Base-by-base conservation (phyloP, 1,140 invertebrate genomes). In the Drosophila teissieri region DNA sequence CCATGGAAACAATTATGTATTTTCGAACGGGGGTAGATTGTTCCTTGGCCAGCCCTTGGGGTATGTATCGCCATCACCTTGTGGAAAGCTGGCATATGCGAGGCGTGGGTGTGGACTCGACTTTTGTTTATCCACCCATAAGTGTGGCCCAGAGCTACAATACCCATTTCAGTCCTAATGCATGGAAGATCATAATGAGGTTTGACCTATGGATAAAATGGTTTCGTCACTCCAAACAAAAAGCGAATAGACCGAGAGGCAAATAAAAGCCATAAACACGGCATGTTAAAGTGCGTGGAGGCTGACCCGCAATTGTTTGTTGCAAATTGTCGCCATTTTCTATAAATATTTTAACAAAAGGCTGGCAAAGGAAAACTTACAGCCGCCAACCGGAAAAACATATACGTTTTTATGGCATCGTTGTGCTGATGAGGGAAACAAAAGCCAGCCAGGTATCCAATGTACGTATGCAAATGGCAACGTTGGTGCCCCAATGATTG, bases 1-100 rank as follows among this genome's bases (percentile, higher is more conserved):
- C 61, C 70, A 82, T 72, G 72, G 63, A 88, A 86, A 82, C 82
- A 85, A 85, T 88, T 88, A 85, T 88, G 61, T 75, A 65, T 74
- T 73, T 82, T 42, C 10, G 49, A 42, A 39, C 37, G 42, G 27
- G 61, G 74, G 62, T 88, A 68, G 78, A 52, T 76, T 88, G 82
- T 78, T 46, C 51, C 54, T 58, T 34, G 54, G 17, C 4, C 11
- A 40, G 37, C 34, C 51, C 73, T 63, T 34, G 17, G 70, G 69
- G 46, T 42, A 31, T 19, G 2, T 19, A 19, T 19, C 19, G 2
- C 19, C 19, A 19, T 19, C 15, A 72, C 46, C 57, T 62, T 65
- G 61, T 48, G 48, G 75, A 78, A 56, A 70, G 64, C 53, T 65
- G 63, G 46, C 79, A 81, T 81, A 81, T 80, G 77, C 24, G 40